These are phyloP conservation scores for Panulirus ornatus DNA, from an alignment of 1,140 invertebrate genomes.

Conservation along the genomic window DNA sequence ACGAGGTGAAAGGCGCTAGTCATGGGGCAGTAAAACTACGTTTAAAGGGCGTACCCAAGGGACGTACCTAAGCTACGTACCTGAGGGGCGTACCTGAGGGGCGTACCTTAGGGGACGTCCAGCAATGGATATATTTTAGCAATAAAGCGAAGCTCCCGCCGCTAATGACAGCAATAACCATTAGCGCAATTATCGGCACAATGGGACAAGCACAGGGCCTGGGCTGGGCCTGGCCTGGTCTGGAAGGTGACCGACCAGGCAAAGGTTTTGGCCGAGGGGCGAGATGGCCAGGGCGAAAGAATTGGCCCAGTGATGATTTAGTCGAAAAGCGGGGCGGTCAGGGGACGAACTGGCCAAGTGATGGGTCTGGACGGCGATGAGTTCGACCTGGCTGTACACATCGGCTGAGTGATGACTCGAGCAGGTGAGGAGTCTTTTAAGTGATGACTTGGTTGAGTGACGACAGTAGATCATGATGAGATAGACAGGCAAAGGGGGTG, in stretches of 20 bases:
- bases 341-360: background rate
- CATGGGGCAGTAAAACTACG: no score
- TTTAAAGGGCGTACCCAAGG: no score
- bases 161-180: constrained; percentile 50
- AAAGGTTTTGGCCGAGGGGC: no score
- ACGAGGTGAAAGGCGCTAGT: no score
- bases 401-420: no score
- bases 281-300: background rate
- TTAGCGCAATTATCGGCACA: constrained; percentile 35
- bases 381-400: no score
- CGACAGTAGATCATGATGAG: no score
- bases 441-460: no score
- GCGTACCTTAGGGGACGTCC: background rate
- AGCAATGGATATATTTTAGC: constrained; percentile 31
- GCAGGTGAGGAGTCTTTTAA: no score
- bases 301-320: background rate
- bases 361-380: background rate
- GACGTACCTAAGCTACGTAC: no score
- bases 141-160: constrained; percentile 39
- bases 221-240: background rate
- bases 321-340: background rate
- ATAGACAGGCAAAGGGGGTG: no score
- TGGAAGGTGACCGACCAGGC: background rate
- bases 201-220: background rate
- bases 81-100: no score